Evolutionary conservation across 37 sponge, comb jelly and placozoan genomes (phyloP).

Genomic region (Diacarnus erythraeanus): DNA sequence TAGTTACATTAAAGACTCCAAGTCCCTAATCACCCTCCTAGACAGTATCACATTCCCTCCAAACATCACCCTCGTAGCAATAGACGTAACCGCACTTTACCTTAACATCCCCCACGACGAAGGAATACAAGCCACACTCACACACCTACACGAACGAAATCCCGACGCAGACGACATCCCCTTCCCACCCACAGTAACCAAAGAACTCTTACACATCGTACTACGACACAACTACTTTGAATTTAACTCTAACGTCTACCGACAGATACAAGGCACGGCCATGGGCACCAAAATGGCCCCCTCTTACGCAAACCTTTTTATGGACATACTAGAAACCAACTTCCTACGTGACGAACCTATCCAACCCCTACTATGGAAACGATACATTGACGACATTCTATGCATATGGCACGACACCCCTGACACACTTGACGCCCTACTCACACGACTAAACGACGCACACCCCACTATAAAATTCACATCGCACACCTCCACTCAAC

Average conservation of each 20-base stretch:
- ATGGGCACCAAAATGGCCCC: not conserved
- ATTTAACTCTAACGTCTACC: not conserved
- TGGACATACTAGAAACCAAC: not conserved
- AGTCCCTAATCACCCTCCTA: too few relatives aligned
- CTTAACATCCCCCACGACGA: too few relatives aligned
- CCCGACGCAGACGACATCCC: too few relatives aligned
- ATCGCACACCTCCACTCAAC: not conserved
- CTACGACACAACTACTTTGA: not conserved
- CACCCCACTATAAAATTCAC: not conserved
- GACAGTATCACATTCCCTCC: too few relatives aligned
- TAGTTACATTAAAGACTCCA: too few relatives aligned
- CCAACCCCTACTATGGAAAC: slow-evolving; percentile 2
- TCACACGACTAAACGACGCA: not conserved
- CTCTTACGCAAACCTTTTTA: not conserved
- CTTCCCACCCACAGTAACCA: not conserved
- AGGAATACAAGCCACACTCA: too few relatives aligned
- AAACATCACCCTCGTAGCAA: too few relatives aligned
- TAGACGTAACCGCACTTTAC: too few relatives aligned
- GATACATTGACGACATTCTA: slow-evolving; percentile 4
- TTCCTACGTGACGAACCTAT: not conserved
- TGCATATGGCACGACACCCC: not conserved
- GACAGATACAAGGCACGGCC: not conserved
- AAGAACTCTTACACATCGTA: not conserved
- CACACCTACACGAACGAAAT: too few relatives aligned
- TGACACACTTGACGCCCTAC: not conserved